Percentiles rank a stretch among this genome's conserved stretches.
phyloP scores from a whole-genome alignment of 2,113 vertebrate species.

The Hucho hucho region DNA sequence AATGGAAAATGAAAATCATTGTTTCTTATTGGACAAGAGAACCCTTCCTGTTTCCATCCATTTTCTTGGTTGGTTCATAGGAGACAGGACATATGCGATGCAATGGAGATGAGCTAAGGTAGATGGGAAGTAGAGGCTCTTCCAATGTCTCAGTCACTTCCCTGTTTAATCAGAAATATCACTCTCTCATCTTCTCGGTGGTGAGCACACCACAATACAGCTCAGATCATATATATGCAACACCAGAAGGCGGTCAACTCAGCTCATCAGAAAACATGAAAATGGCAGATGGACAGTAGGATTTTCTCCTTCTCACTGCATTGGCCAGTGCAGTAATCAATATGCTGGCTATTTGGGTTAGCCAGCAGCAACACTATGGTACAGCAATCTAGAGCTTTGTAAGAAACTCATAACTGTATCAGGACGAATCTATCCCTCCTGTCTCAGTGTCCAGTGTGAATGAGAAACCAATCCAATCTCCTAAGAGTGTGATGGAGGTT shows the following conservation, averaged over 20 bases:
- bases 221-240: background rate
- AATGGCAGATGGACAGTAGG: constrained; percentile 52
- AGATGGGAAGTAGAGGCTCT: background rate
- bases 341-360: constrained; percentile 15
- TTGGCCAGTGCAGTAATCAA: constrained; percentile 31
- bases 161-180: too few relatives aligned
- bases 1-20: too few relatives aligned
- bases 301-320: constrained; percentile 42
- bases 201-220: background rate
- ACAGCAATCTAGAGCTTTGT: constrained; percentile 42
- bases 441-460: constrained; percentile 30
- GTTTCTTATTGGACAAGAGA: too few relatives aligned
- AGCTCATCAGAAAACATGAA: constrained; percentile 64
- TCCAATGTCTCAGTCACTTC: background rate
- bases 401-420: constrained; percentile 39
- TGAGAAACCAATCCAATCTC: constrained; percentile 52
- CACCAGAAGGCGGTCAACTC: constrained; percentile 20
- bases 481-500: constrained; percentile 48
- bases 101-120: background rate
- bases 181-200: too few relatives aligned
- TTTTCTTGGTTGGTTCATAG: too few relatives aligned
- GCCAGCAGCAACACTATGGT: background rate
- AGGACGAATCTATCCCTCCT: constrained; percentile 28
- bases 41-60: too few relatives aligned
- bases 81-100: background rate